A percentile compares a stretch with the other conserved stretches of the same genome.
These are phyloP conservation scores for Acanthurus lineatus DNA, from an alignment of 2,797 vertebrate genomes.

Conservation along the genomic window DNA sequence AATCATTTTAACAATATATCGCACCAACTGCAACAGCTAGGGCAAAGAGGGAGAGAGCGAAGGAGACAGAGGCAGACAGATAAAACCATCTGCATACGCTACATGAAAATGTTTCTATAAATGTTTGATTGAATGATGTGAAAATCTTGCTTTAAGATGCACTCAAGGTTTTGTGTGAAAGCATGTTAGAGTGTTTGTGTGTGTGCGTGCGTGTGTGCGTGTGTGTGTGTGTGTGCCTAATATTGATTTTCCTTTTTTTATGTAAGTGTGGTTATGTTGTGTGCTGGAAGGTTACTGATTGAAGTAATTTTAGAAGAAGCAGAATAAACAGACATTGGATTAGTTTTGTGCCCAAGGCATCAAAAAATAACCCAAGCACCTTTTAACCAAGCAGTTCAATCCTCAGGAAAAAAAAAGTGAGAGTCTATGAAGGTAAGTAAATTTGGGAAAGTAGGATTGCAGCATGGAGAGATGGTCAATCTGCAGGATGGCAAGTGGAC, in stretches of 20 bases:
- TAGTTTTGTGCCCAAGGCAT: slow-evolving; percentile 15
- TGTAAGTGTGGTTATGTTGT: slow-evolving; percentile 47
- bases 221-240: background rate
- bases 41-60: background rate
- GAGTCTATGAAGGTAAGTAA: no score
- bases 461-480: no score
- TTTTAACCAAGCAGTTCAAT: no score
- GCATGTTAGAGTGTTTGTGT: background rate
- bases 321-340: slow-evolving; percentile 2
- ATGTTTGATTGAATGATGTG: no score
- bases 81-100: no score
- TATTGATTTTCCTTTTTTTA: slow-evolving; percentile 49
- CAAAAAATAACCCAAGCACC: no score
- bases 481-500: no score
- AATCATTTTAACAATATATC: background rate
- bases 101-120: no score
- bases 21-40: background rate
- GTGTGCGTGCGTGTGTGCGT: no score
- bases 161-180: slow-evolving; percentile 15
- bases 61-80: background rate
- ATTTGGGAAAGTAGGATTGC: no score
- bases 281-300: slow-evolving; percentile 34
- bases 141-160: slow-evolving; percentile 1
- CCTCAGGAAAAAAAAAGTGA: no score
- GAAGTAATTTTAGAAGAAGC: slow-evolving; percentile 53